These are phyloP conservation scores for Coenonympha arcania DNA, from an alignment of 2,888 invertebrate genomes.

Conservation along the genomic window DNA sequence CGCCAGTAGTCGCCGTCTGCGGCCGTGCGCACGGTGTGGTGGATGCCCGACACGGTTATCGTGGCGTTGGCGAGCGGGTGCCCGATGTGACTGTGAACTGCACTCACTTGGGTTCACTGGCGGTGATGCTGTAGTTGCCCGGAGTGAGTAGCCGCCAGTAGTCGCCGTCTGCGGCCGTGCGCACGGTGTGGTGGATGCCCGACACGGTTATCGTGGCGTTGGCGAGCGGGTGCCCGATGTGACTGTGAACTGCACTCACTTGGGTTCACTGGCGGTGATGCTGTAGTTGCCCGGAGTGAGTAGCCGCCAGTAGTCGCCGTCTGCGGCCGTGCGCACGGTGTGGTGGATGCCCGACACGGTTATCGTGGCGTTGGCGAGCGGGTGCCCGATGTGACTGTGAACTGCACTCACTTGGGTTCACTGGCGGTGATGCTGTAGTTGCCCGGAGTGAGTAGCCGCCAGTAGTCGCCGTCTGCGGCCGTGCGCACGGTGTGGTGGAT, in stretches of 20 bases:
- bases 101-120: constrained; percentile 43
- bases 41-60: constrained; percentile 82
- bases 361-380: too few species aligned
- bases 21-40: constrained; percentile 81
- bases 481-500: constrained; percentile 82
- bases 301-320: too few species aligned
- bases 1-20: constrained; percentile 95
- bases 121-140: constrained; percentile 87
- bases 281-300: too few species aligned
- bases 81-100: constrained; percentile 85
- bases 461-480: constrained; percentile 89
- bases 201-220: constrained; percentile 84
- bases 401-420: constrained; percentile 1
- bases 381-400: not conserved
- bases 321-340: too few species aligned
- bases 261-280: not conserved
- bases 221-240: constrained; percentile 79
- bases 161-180: constrained; percentile 84
- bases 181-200: constrained; percentile 82
- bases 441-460: constrained; percentile 92
- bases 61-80: constrained; percentile 81
- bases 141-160: constrained; percentile 94
- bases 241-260: constrained; percentile 77
- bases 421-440: constrained; percentile 82
- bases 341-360: too few species aligned